Base-by-base conservation (phyloP, 1,140 invertebrate species). In the Pseudomyrmex pallidus region DNA sequence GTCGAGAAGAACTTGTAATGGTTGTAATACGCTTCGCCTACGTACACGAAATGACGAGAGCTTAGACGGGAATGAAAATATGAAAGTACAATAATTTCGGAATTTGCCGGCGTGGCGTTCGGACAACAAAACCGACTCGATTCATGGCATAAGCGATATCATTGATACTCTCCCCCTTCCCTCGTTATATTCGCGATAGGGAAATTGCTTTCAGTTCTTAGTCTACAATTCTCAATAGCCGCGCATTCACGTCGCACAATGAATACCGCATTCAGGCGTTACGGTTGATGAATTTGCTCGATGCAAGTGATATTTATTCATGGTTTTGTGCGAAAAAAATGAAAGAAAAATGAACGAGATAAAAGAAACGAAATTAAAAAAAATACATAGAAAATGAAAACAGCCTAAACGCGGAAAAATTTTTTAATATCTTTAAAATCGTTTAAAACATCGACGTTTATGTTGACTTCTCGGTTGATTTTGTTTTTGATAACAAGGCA, bases 191-290 rank as follows among this genome's bases (percentile, higher is more conserved):
- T 57, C 52, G 35, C 13, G 52, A 44, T 78, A 78, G 13, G 35
- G 35, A 35, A 50, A 70, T 59, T 25, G 15, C 48, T 70, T 68
- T 59, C 44, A 48, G 10, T 59, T 52, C 35, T 77, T 46, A 67
- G 8, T 67, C 25, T 54, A 54, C 48, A 68, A 77, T 77, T 77
- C 56, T 67, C 74, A 56, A 77, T 77, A 56, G 25, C 63, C 48
- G 50, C 48, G 50, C 64, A 77, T 67, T 77, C 35, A 77, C 12
- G n/a, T 12, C 15, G 22, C 25, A 66, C 61, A 77, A 77, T 67
- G 13, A 12, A n/a, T 63, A 56, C 50, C 56, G 64, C 62, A 66
- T 67, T 77, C 62, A 54, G 17, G 54, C 35, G 56, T 54, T n/a
- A 20, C 17, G 25, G 22, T 20, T n/a, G 48, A 48, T 44, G 25